phyloP scores from a whole-genome alignment of 1,140 invertebrate species.

The Drosophila ercepeae region DNA sequence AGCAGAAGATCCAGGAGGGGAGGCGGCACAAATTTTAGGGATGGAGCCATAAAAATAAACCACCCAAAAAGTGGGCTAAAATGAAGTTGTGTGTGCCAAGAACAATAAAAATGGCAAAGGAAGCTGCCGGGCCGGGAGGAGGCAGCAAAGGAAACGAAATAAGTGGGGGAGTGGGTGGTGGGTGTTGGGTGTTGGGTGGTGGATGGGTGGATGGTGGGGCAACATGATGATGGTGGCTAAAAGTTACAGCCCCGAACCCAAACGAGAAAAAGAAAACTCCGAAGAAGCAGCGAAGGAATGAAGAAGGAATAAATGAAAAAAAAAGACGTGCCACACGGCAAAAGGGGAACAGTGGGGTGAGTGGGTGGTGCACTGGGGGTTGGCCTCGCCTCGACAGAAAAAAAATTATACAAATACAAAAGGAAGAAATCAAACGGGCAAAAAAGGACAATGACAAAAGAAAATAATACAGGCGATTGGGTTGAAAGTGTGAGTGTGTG shows the following conservation, averaged over 20 bases:
- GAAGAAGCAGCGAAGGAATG: conserved; percentile 41
- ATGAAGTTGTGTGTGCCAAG: conserved; percentile 78
- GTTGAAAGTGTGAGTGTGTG: conserved; percentile 19
- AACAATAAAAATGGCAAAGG: conserved; percentile 77
- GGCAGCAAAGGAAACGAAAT: not conserved
- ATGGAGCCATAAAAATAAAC: conserved; percentile 78
- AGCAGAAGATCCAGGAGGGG: conserved; percentile 38
- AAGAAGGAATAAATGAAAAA: conserved; percentile 51
- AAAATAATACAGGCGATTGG: conserved; percentile 76
- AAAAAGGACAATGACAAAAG: conserved; percentile 77
- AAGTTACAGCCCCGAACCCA: conserved; percentile 60
- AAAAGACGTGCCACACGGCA: conserved; percentile 65
- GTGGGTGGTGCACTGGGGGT: conserved; percentile 15
- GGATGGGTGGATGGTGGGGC: not conserved
- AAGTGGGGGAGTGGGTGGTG: not conserved
- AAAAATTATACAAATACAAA: conserved; percentile 81
- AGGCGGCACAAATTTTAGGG: conserved; percentile 9
- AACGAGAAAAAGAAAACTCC: conserved; percentile 21
- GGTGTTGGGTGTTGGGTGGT: no score
- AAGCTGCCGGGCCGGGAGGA: conserved; percentile 15
- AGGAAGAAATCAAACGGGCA: conserved; percentile 70
- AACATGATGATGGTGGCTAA: conserved; percentile 60
- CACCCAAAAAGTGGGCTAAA: conserved; percentile 79
- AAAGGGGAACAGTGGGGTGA: not conserved
- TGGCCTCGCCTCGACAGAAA: conserved; percentile 72